phyloP scores from a whole-genome alignment of 2,113 vertebrate genomes.

The Varanus komodoensis region DNA sequence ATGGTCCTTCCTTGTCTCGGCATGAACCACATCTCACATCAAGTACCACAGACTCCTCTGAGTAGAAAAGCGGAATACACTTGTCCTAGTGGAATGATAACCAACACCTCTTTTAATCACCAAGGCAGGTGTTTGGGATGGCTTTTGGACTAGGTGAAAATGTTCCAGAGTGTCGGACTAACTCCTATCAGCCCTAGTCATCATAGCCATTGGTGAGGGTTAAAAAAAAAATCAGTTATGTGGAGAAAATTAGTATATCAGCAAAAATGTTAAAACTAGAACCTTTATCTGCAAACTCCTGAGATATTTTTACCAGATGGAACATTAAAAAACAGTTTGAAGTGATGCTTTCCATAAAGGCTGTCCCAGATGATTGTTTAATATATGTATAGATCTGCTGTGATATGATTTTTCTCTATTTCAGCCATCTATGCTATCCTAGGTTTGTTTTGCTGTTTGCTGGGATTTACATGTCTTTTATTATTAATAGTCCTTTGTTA shows the following conservation, averaged over 20 bases:
- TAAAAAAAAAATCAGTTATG: background rate
- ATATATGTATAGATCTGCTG: background rate
- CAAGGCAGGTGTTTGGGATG: background rate
- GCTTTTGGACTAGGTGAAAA: background rate
- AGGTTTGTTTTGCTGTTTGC: background rate
- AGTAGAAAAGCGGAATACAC: background rate
- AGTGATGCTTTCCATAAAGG: background rate
- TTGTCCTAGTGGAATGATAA: background rate
- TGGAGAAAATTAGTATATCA: background rate
- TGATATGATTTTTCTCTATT: background rate
- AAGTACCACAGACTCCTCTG: background rate
- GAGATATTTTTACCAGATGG: background rate
- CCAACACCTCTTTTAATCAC: too few species aligned
- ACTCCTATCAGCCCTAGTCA: background rate
- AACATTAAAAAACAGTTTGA: background rate
- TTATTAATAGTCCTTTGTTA: background rate
- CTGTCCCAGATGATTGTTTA: background rate
- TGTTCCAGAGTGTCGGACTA: too few species aligned
- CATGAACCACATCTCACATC: fast-evolving
- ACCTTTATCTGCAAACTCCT: background rate
- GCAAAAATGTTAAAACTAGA: background rate
- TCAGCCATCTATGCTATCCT: background rate
- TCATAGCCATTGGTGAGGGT: background rate
- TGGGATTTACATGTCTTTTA: background rate
- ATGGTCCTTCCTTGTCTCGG: background rate